phyloP scores from a whole-genome alignment of 1,140 invertebrate genomes.

The Sycophaga agraensis region DNA sequence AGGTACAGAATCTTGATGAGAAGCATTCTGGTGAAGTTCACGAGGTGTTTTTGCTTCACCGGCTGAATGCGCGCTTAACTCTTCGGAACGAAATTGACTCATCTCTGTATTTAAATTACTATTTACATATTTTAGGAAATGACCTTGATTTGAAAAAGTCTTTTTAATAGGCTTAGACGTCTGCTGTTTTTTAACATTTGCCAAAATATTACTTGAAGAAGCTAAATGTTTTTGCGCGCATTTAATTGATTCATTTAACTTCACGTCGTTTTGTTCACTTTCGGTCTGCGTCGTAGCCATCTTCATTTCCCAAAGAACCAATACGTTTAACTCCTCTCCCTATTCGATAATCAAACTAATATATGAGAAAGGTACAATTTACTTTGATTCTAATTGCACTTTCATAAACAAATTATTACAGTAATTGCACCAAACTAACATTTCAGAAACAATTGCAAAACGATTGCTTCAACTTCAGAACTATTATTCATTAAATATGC shows the following conservation, averaged over 20 bases:
- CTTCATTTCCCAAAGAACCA: too few relatives aligned
- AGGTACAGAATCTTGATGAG: conserved; percentile 42
- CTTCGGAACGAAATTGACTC: conserved; percentile 60
- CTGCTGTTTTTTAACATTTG: conserved; percentile 49
- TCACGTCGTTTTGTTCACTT: conserved; percentile 63
- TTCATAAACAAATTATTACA: too few relatives aligned
- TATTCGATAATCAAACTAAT: too few relatives aligned
- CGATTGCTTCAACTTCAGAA: too few relatives aligned
- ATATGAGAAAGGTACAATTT: too few relatives aligned
- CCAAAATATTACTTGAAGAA: conserved; percentile 50
- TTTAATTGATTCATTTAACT: conserved; percentile 57
- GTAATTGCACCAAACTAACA: too few relatives aligned
- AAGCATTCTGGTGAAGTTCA: conserved; percentile 43
- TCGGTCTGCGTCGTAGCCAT: conserved; percentile 65
- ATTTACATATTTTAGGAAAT: conserved; percentile 45
- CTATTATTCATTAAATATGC: too few relatives aligned
- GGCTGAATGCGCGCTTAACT: conserved; percentile 53
- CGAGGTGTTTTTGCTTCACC: conserved; percentile 54
- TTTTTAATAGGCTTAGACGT: conserved; percentile 37
- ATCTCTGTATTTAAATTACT: conserved; percentile 52
- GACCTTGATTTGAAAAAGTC: background rate
- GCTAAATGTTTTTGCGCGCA: conserved; percentile 48
- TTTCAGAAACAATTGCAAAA: too few relatives aligned
- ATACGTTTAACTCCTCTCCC: too few relatives aligned
- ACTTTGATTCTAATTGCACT: too few relatives aligned